Percentiles rank a stretch among this genome's conserved stretches.
Evolutionary conservation across 2,113 vertebrate species (phyloP).

Genomic region (Hypocryptadius cinnamomeus): DNA sequence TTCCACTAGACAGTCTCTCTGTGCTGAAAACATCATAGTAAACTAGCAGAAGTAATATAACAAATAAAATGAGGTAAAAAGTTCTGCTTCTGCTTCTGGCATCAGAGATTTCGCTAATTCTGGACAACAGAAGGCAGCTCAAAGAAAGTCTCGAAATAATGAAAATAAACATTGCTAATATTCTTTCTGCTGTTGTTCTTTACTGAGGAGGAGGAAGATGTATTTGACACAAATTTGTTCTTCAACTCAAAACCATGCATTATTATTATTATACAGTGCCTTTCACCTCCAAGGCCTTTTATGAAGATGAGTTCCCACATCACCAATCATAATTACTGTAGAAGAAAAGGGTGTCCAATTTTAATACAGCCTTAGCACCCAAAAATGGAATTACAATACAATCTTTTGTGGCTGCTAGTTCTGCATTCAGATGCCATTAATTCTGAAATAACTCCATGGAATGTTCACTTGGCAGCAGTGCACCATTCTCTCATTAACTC

Average conservation of each 20-base stretch:
- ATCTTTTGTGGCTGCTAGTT: background rate
- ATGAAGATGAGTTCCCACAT: background rate
- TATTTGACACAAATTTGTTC: background rate
- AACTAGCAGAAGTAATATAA: background rate
- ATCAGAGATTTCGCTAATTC: background rate
- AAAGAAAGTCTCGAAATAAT: background rate
- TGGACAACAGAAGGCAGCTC: background rate
- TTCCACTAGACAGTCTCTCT: background rate
- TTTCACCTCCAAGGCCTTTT: background rate
- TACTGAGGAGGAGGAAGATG: background rate
- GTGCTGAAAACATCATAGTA: background rate
- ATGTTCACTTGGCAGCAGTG: background rate
- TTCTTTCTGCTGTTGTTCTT: background rate
- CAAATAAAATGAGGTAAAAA: background rate
- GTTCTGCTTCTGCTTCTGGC: background rate
- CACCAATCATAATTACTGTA: background rate
- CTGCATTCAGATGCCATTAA: background rate
- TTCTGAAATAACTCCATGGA: background rate
- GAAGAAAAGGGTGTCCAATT: background rate
- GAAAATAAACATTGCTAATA: background rate
- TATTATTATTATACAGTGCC: background rate
- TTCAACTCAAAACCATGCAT: background rate
- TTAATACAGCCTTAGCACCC: background rate
- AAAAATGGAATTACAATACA: background rate
- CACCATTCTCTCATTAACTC: background rate